phyloP scores from a whole-genome alignment of 2,888 invertebrate genomes.

The Neocrepidodera transversa region DNA sequence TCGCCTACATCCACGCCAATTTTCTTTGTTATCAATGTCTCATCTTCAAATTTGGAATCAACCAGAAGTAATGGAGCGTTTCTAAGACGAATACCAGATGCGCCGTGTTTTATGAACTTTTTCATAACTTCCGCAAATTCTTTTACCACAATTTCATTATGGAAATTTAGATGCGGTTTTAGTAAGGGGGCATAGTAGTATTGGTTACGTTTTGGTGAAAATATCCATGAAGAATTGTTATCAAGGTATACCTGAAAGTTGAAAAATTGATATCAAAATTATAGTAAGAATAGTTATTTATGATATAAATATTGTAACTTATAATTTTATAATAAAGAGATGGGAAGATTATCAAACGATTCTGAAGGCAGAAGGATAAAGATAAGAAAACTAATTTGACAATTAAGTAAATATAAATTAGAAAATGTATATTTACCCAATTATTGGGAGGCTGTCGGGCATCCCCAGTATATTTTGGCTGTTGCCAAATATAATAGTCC shows the following conservation, averaged over 20 bases:
- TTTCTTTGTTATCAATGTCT: slow-evolving; percentile 55
- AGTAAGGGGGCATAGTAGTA: slow-evolving; percentile 83
- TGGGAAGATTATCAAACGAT: too few species aligned
- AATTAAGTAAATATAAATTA: background rate
- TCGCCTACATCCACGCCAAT: slow-evolving; percentile 60
- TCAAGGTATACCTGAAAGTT: slow-evolving; percentile 39
- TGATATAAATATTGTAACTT: too few species aligned
- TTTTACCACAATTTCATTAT: slow-evolving; percentile 69
- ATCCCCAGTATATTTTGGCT: slow-evolving; percentile 57
- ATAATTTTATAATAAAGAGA: too few species aligned
- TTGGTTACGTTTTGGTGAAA: slow-evolving; percentile 67
- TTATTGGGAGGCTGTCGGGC: slow-evolving; percentile 68
- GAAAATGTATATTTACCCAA: slow-evolving; percentile 66
- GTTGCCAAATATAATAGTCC: slow-evolving; percentile 82
- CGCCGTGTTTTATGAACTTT: slow-evolving; percentile 78
- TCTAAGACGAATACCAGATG: slow-evolving; percentile 80
- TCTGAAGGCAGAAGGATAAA: too few species aligned
- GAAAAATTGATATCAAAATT: too few species aligned
- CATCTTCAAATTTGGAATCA: slow-evolving; percentile 64
- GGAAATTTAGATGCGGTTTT: slow-evolving; percentile 84
- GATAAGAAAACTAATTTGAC: too few species aligned
- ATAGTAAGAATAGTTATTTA: too few species aligned
- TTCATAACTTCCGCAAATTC: slow-evolving; percentile 72
- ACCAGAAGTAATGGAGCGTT: slow-evolving; percentile 73
- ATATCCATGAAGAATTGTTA: slow-evolving; percentile 74